phyloP scores from a whole-genome alignment of 1,140 invertebrate genomes.

The Drosophila pachea region DNA sequence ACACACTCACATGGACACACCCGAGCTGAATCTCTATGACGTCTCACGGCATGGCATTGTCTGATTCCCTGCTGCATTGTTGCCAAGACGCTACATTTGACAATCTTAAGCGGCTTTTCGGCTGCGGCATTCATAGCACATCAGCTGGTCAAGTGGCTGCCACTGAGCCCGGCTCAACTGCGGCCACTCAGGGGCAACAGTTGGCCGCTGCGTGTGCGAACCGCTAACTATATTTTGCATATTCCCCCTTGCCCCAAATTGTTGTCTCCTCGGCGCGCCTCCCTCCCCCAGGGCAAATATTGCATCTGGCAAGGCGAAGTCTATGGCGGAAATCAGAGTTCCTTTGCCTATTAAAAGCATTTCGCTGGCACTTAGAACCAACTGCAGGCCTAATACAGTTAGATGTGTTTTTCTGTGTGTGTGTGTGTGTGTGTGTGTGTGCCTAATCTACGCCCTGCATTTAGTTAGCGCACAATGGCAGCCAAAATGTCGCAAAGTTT shows the following conservation, averaged over 20 bases:
- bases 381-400: slow-evolving; percentile 11
- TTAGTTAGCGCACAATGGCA: slow-evolving; percentile 47
- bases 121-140: slow-evolving; percentile 1
- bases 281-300: too few species aligned
- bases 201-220: too few species aligned
- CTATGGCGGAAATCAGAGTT: slow-evolving; percentile 4
- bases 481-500: slow-evolving; percentile 40
- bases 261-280: too few species aligned
- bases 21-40: slow-evolving; percentile 26
- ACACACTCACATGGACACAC: not conserved
- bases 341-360: slow-evolving; percentile 40
- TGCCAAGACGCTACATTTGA: slow-evolving; percentile 48
- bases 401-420: slow-evolving; percentile 8
- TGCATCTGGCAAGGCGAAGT: not conserved
- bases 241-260: too few species aligned
- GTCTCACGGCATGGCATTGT: slow-evolving; percentile 47
- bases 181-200: not conserved
- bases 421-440: slow-evolving; percentile 12
- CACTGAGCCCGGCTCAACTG: not conserved
- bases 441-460: slow-evolving; percentile 62
- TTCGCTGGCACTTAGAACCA: slow-evolving; percentile 56
- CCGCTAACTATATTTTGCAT: too few species aligned
- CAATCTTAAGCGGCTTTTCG: slow-evolving; percentile 53
- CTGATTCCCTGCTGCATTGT: slow-evolving; percentile 48
- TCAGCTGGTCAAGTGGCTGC: slow-evolving; percentile 17